Conservation (phyloP, 2,888 invertebrate species). For the Omphaloscelis lunosa region DNA sequence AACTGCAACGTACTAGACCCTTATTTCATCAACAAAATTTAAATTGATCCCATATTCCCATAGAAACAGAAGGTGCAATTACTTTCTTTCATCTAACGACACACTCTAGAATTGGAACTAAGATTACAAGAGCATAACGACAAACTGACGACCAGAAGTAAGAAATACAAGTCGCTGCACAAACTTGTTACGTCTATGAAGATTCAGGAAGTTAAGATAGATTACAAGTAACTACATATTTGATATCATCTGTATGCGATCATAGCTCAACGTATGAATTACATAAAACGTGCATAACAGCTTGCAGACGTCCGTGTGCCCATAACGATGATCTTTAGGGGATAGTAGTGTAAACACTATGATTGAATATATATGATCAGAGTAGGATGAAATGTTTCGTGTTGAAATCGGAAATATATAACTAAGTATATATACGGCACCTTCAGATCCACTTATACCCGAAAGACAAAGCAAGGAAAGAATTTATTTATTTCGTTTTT, state of each 20-base stretch:
- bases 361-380: slow-evolving; percentile 27
- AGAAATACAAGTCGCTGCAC: slow-evolving; percentile 28
- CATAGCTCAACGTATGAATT: slow-evolving; percentile 37
- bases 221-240: slow-evolving; percentile 58
- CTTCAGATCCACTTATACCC: background rate
- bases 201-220: slow-evolving; percentile 57
- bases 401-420: background rate
- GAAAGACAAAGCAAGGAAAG: background rate
- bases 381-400: background rate
- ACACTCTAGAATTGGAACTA: slow-evolving; percentile 14
- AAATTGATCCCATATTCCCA: background rate
- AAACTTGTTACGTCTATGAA: slow-evolving; percentile 39
- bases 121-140: slow-evolving; percentile 52
- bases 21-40: background rate
- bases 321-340: slow-evolving; percentile 29
- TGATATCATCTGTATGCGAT: slow-evolving; percentile 53
- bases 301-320: slow-evolving; percentile 6
- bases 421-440: background rate
- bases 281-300: slow-evolving; percentile 48
- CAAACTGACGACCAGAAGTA: slow-evolving; percentile 42
- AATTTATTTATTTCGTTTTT: too few relatives aligned
- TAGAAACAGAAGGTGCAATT: slow-evolving; percentile 3
- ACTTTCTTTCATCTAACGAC: slow-evolving; percentile 13
- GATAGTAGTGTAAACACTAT: slow-evolving; percentile 36
- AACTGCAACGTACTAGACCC: background rate